Percentiles rank a stretch among this genome's conserved stretches.
Evolutionary conservation across 2,797 vertebrate species (phyloP).

Genomic region (Sciaenops ocellatus): DNA sequence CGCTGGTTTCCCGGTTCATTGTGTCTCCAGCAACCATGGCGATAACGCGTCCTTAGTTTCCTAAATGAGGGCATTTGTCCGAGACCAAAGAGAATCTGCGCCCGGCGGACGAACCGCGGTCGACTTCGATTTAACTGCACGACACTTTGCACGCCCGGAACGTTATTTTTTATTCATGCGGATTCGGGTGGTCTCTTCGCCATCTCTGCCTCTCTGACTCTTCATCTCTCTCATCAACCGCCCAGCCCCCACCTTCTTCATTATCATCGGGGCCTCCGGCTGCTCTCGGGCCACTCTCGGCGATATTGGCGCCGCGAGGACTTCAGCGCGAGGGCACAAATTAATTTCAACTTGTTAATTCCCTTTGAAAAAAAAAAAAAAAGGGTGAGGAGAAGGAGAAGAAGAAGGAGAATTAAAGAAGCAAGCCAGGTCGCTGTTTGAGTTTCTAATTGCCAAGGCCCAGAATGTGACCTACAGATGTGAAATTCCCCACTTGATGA

Average conservation of each 20-base stretch:
- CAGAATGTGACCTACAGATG: conserved; percentile 79
- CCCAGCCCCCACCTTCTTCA: not conserved
- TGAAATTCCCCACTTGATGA: conserved; percentile 79
- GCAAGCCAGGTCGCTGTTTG: conserved; percentile 70
- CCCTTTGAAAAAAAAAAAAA: conserved; percentile 74
- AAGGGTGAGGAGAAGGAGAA: conserved; percentile 18
- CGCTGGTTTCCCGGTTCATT: conserved; percentile 16
- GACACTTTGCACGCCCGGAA: conserved; percentile 43
- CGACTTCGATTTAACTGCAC: conserved; percentile 55
- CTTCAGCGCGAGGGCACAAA: conserved; percentile 70
- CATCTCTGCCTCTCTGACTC: conserved; percentile 7
- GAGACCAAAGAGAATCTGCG: conserved; percentile 62
- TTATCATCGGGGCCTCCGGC: not conserved
- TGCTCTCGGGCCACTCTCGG: conserved; percentile 28
- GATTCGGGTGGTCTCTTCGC: conserved; percentile 43
- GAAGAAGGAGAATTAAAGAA: conserved; percentile 69
- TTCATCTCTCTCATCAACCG: conserved; percentile 35
- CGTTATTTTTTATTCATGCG: conserved; percentile 71
- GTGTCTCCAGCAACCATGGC: conserved; percentile 29
- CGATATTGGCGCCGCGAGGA: conserved; percentile 46
- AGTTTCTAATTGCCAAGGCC: conserved; percentile 79
- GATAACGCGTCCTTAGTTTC: conserved; percentile 25
- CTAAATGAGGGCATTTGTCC: conserved; percentile 55
- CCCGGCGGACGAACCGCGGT: conserved; percentile 40
- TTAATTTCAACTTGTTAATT: conserved; percentile 83